Percentiles rank a stretch among this genome's conserved stretches.
Evolutionary conservation across 2,797 vertebrate genomes (phyloP).

Genomic region (Gymnodraco acuticeps): DNA sequence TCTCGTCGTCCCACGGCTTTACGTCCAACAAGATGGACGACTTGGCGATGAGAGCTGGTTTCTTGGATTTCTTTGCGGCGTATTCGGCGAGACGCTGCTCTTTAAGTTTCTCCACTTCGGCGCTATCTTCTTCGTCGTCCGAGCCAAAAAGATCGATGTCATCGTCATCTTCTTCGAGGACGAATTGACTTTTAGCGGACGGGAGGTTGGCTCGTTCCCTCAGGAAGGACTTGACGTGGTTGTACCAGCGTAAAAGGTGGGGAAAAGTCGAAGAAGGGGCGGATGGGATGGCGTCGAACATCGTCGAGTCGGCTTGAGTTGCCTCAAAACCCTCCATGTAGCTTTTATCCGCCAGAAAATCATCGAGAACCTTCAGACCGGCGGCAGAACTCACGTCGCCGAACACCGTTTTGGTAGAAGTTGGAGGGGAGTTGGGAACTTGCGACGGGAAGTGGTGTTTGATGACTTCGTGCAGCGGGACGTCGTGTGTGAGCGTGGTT

Average conservation of each 20-base stretch:
- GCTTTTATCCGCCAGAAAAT: slow-evolving; percentile 92
- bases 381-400: slow-evolving; percentile 90
- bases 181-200: slow-evolving; percentile 88
- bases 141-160: slow-evolving; percentile 95
- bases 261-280: slow-evolving; percentile 87
- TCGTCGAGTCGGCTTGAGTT: slow-evolving; percentile 90
- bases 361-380: slow-evolving; percentile 90
- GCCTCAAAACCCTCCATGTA: slow-evolving; percentile 92
- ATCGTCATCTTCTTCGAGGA: slow-evolving; percentile 80
- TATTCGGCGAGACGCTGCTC: slow-evolving; percentile 94
- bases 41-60: slow-evolving; percentile 91
- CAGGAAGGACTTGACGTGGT: slow-evolving; percentile 93
- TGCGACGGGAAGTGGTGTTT: slow-evolving; percentile 39
- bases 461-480: slow-evolving; percentile 70
- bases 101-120: slow-evolving; percentile 88
- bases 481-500: slow-evolving; percentile 62
- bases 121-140: slow-evolving; percentile 92
- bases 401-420: slow-evolving; percentile 87
- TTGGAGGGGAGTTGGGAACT: not conserved
- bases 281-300: slow-evolving; percentile 89
- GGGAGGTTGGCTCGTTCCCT: slow-evolving; percentile 87
- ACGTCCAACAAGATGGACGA: slow-evolving; percentile 94
- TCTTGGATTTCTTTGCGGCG: slow-evolving; percentile 94
- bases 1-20: slow-evolving; percentile 95
- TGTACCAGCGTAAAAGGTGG: slow-evolving; percentile 95